Evolutionary conservation across 2,113 vertebrate species (phyloP).

Genomic region (Burhinus bistriatus): DNA sequence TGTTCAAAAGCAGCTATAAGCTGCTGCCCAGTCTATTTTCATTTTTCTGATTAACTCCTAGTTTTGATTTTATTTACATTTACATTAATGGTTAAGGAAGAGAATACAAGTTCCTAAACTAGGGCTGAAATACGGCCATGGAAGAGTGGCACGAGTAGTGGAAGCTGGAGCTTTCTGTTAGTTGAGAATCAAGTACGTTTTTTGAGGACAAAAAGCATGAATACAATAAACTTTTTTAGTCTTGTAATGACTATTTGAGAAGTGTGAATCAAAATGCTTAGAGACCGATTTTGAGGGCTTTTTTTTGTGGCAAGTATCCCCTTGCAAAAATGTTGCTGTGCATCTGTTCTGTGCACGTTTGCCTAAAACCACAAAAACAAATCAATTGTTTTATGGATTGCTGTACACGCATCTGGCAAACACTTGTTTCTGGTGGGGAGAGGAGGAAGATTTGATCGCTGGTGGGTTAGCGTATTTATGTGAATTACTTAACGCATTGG

Average conservation of each 20-base stretch:
- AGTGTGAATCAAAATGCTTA: not conserved
- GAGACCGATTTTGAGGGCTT: not conserved
- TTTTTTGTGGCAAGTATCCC: not conserved
- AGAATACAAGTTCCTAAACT: not conserved
- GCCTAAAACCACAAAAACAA: not conserved
- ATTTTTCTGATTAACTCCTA: not conserved
- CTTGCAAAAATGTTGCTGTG: not conserved
- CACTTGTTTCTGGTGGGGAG: conserved; percentile 5
- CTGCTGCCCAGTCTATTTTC: not conserved
- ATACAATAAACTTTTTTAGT: not conserved
- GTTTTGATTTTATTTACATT: not conserved
- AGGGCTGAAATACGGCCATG: not conserved
- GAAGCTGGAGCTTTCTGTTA: conserved; percentile 5
- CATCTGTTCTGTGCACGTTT: conserved; percentile 12
- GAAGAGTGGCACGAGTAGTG: not conserved
- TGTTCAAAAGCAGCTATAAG: not conserved
- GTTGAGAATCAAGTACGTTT: not conserved
- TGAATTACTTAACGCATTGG: conserved; percentile 46
- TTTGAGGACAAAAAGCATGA: not conserved
- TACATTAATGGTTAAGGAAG: not conserved
- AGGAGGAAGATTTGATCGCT: not conserved
- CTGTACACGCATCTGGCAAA: not conserved
- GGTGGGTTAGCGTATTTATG: conserved; percentile 13
- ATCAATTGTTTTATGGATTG: not conserved
- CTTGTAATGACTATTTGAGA: not conserved